A percentile compares a stretch with the other conserved stretches of the same genome.
phyloP scores from a whole-genome alignment of 1,140 invertebrate species.

The Druon quercuslanigerum region DNA sequence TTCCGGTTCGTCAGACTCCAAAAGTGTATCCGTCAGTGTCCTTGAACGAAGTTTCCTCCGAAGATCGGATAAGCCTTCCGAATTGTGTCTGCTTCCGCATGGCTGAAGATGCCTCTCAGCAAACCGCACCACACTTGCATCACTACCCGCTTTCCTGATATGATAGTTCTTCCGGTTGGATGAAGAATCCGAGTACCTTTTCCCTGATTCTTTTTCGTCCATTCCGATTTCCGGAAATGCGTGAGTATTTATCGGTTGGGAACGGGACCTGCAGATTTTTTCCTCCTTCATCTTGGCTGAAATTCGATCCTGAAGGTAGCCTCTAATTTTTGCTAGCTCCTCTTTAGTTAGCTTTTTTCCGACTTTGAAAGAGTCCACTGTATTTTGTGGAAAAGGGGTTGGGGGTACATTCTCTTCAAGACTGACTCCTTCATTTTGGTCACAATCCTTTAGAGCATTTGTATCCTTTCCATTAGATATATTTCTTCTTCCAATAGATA shows the following conservation, averaged over 20 bases:
- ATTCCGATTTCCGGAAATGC: constrained; percentile 37
- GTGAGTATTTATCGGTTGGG: constrained; percentile 26
- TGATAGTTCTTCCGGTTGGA: constrained; percentile 47
- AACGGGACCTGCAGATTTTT: constrained; percentile 34
- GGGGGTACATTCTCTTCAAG: not conserved
- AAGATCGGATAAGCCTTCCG: constrained; percentile 21
- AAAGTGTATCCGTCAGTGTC: constrained; percentile 12
- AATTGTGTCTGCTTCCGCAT: constrained; percentile 35
- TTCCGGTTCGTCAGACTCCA: constrained; percentile 14
- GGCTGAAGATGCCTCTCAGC: not conserved
- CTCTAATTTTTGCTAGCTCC: constrained; percentile 52
- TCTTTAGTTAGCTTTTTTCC: constrained; percentile 39
- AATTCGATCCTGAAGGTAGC: constrained; percentile 58
- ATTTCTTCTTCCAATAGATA: not conserved
- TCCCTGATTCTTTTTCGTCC: constrained; percentile 14
- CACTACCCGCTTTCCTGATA: constrained; percentile 63
- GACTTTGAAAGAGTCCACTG: not conserved
- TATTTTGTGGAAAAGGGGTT: not conserved
- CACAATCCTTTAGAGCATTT: not conserved
- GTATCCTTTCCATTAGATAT: not conserved
- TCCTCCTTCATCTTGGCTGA: constrained; percentile 56
- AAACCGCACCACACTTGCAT: constrained; percentile 52
- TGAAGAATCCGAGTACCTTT: constrained; percentile 48
- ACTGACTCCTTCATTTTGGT: not conserved
- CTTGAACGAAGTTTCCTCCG: constrained; percentile 36